phyloP scores from a whole-genome alignment of 2,888 invertebrate genomes.

The Agrilus biguttatus region DNA sequence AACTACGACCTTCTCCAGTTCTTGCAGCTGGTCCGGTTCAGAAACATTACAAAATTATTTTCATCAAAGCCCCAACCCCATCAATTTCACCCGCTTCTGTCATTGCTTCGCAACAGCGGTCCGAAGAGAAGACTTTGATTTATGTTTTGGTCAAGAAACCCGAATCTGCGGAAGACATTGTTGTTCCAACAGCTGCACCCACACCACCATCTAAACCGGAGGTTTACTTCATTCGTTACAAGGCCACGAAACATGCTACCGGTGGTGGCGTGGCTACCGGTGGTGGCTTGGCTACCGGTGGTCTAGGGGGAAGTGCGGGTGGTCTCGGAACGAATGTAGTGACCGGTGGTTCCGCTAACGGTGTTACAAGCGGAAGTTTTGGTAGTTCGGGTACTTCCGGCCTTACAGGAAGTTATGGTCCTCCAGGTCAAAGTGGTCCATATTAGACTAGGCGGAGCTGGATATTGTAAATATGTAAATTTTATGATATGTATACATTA shows the following conservation, averaged over 20 bases:
- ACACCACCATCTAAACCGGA: slow-evolving; percentile 76
- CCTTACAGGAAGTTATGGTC: not conserved
- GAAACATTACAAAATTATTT: slow-evolving; percentile 32
- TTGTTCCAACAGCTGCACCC: slow-evolving; percentile 57
- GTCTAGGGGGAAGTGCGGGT: too few species aligned
- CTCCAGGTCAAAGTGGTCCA: slow-evolving; percentile 1
- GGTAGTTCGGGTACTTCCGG: not conserved
- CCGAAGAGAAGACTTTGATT: slow-evolving; percentile 25
- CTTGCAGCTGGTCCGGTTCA: slow-evolving; percentile 20
- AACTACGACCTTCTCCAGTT: slow-evolving; percentile 13
- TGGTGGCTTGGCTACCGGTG: slow-evolving; percentile 6
- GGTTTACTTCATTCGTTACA: slow-evolving; percentile 78
- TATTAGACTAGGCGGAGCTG: not conserved
- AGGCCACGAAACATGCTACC: slow-evolving; percentile 23
- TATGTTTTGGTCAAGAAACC: slow-evolving; percentile 37
- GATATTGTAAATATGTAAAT: too few species aligned
- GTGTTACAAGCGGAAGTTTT: not conserved
- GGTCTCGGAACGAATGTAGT: too few species aligned
- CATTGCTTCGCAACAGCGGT: slow-evolving; percentile 16
- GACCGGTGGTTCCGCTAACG: not conserved
- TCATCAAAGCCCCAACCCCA: slow-evolving; percentile 31
- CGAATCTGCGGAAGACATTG: slow-evolving; percentile 65
- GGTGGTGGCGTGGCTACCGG: slow-evolving; percentile 2
- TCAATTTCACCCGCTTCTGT: slow-evolving; percentile 16
- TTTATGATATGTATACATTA: too few species aligned